A percentile compares a stretch with the other conserved stretches of the same genome.
Evolutionary conservation across 2,888 invertebrate genomes (phyloP).

Genomic region (Acanthopleura granulata): DNA sequence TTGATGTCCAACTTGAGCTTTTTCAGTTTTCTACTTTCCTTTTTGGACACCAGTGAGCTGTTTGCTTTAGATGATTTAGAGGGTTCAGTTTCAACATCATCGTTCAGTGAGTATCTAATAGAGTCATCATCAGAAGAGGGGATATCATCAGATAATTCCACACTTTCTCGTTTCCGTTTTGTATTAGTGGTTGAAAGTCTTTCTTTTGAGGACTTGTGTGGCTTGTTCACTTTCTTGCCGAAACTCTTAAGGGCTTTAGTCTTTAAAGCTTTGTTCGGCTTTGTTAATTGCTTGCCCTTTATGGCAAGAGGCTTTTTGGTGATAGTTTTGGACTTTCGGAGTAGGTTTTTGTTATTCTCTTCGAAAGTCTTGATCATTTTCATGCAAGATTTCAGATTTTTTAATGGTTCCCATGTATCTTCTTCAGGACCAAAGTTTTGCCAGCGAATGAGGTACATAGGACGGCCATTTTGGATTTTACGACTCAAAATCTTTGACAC

Average conservation of each 20-base stretch:
- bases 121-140: slow-evolving; percentile 39
- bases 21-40: slow-evolving; percentile 19
- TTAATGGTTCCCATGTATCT: slow-evolving; percentile 62
- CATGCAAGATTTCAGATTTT: slow-evolving; percentile 45
- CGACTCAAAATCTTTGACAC: slow-evolving; percentile 45
- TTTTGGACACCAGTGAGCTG: slow-evolving; percentile 2
- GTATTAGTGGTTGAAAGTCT: background rate
- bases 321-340: background rate
- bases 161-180: slow-evolving; percentile 8
- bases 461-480: slow-evolving; percentile 30
- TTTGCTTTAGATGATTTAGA: background rate
- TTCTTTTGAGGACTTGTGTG: slow-evolving; percentile 11
- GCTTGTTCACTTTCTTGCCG: slow-evolving; percentile 2
- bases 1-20: slow-evolving; percentile 20
- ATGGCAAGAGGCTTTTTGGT: background rate
- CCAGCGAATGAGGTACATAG: slow-evolving; percentile 57
- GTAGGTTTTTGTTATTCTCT: slow-evolving; percentile 20
- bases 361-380: slow-evolving; percentile 42
- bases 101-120: slow-evolving; percentile 45
- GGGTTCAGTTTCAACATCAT: slow-evolving; percentile 18
- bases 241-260: slow-evolving; percentile 14
- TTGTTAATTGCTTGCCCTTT: slow-evolving; percentile 19
- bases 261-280: background rate
- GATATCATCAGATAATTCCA: slow-evolving; percentile 12
- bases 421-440: slow-evolving; percentile 51